phyloP scores from a whole-genome alignment of 2,888 invertebrate genomes.

The Chromoteleia sp. region DNA sequence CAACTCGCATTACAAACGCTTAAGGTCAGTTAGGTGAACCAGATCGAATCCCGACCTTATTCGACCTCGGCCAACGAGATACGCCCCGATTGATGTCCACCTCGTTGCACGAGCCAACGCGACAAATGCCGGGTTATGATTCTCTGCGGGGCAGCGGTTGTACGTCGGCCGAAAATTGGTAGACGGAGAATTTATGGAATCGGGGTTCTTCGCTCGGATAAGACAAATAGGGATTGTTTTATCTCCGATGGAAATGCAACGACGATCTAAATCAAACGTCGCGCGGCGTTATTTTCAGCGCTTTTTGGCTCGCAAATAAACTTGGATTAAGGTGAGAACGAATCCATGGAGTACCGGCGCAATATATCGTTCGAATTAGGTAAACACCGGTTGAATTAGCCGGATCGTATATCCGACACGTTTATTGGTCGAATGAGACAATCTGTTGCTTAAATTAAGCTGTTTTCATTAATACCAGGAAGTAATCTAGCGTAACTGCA shows the following conservation, averaged over 20 bases:
- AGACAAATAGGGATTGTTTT: constrained; percentile 53
- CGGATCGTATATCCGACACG: constrained; percentile 40
- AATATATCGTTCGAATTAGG: constrained; percentile 55
- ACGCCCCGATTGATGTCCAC: constrained; percentile 56
- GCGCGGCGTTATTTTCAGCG: constrained; percentile 25
- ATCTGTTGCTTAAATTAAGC: constrained; percentile 60
- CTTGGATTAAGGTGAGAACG: constrained; percentile 55
- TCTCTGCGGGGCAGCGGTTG: constrained; percentile 26
- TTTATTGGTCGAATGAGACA: constrained; percentile 56
- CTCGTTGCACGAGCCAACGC: constrained; percentile 49
- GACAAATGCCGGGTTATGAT: constrained; percentile 64
- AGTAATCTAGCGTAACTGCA: constrained; percentile 7
- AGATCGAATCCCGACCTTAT: constrained; percentile 27
- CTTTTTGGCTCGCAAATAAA: constrained; percentile 38
- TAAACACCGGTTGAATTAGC: constrained; percentile 55
- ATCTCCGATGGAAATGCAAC: constrained; percentile 31
- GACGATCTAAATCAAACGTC: constrained; percentile 44
- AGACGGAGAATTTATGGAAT: constrained; percentile 58
- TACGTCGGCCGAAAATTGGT: constrained; percentile 50
- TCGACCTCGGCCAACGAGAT: constrained; percentile 38
- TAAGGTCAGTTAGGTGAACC: constrained; percentile 21
- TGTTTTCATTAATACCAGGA: constrained; percentile 48
- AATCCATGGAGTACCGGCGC: constrained; percentile 2
- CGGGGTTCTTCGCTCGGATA: constrained; percentile 47
- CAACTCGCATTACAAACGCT: constrained; percentile 25